Evolutionary conservation across 1,140 invertebrate genomes (phyloP).

Genomic region (Drosophila punjabiensis): DNA sequence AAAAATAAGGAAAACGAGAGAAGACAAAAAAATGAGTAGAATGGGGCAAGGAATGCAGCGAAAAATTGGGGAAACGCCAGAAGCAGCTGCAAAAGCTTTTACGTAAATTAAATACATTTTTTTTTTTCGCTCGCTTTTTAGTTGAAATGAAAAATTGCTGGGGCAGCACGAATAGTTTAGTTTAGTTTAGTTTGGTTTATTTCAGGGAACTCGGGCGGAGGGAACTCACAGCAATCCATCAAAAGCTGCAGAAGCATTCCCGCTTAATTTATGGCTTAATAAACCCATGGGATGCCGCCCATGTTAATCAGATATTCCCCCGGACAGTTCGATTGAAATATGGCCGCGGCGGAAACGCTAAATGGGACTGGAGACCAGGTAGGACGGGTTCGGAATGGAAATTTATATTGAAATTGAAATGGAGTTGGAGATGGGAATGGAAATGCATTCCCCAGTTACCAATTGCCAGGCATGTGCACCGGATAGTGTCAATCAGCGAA

Average conservation of each 20-base stretch:
- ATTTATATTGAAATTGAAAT: slow-evolving; percentile 3
- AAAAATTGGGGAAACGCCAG: slow-evolving; percentile 26
- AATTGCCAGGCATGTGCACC: slow-evolving; percentile 46
- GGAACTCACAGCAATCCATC: slow-evolving; percentile 33
- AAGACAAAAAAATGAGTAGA: slow-evolving; percentile 6
- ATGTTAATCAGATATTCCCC: slow-evolving; percentile 39
- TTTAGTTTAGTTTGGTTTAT: slow-evolving; percentile 30
- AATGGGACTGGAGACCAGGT: slow-evolving; percentile 49
- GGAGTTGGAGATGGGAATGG: slow-evolving; percentile 21
- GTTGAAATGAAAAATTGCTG: slow-evolving; percentile 16
- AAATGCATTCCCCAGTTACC: slow-evolving; percentile 32
- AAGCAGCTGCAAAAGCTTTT: slow-evolving; percentile 69
- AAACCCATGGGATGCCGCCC: slow-evolving; percentile 26
- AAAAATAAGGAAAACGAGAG: slow-evolving; percentile 6
- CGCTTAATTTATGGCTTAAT: slow-evolving; percentile 48
- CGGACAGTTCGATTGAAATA: slow-evolving; percentile 57
- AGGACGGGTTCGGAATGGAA: slow-evolving; percentile 16
- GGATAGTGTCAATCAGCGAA: slow-evolving; percentile 82
- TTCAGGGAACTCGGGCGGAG: neutral
- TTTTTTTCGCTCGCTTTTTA: slow-evolving; percentile 51
- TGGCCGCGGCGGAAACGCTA: slow-evolving; percentile 73
- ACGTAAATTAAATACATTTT: slow-evolving; percentile 74
- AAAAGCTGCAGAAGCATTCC: slow-evolving; percentile 42
- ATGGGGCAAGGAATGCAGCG: slow-evolving; percentile 49
- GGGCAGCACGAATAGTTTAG: slow-evolving; percentile 40